Evolutionary conservation across 2,888 invertebrate species (phyloP).

Genomic region (Mechanitis messenoides): DNA sequence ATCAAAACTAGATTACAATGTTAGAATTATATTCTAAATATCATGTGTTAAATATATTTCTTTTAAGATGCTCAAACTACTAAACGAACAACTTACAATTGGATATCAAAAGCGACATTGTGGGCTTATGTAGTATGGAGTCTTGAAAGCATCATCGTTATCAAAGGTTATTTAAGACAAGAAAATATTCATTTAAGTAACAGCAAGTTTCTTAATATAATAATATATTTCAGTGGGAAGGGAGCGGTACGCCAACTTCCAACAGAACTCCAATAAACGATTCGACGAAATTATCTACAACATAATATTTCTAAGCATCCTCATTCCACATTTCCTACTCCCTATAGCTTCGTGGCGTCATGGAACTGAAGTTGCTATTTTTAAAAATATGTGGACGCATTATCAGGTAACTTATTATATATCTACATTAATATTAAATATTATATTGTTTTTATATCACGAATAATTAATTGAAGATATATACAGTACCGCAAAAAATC

Average conservation of each 20-base stretch:
- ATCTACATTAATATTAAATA: too few species aligned
- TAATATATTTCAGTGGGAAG: slow-evolving; percentile 60
- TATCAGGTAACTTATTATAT: slow-evolving; percentile 74
- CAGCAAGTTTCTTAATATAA: too few species aligned
- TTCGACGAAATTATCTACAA: slow-evolving; percentile 86
- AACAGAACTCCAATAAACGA: slow-evolving; percentile 77
- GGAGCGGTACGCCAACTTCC: slow-evolving; percentile 74
- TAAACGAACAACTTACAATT: slow-evolving; percentile 76
- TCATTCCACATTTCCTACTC: slow-evolving; percentile 82
- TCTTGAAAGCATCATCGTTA: slow-evolving; percentile 77
- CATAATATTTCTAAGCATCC: slow-evolving; percentile 82
- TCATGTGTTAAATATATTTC: slow-evolving; percentile 1
- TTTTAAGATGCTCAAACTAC: slow-evolving; percentile 56
- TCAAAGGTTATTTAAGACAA: slow-evolving; percentile 46
- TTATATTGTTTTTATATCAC: too few species aligned
- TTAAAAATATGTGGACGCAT: slow-evolving; percentile 87
- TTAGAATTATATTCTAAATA: background rate
- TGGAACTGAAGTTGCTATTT: slow-evolving; percentile 82
- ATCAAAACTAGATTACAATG: too few species aligned
- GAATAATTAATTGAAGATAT: too few species aligned
- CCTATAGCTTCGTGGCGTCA: slow-evolving; percentile 84
- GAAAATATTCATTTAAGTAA: too few species aligned
- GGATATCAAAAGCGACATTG: slow-evolving; percentile 80
- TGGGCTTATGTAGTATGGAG: slow-evolving; percentile 81
- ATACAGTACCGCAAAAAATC: background rate